Evolutionary conservation across 1,140 invertebrate genomes (phyloP).

Genomic region (Bombus fervidus): DNA sequence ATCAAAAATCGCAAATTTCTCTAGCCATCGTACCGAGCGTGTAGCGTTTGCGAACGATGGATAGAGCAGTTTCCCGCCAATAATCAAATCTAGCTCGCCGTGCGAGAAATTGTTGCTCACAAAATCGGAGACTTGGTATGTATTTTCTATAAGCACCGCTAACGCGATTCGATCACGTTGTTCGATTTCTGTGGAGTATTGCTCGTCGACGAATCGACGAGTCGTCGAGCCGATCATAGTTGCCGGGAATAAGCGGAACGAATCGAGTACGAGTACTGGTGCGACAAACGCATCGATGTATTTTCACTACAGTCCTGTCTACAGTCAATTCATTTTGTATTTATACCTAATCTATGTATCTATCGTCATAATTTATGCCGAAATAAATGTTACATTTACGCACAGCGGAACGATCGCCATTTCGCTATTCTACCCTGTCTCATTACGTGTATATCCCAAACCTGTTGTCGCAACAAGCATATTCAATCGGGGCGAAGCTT

Average conservation of each 20-base stretch:
- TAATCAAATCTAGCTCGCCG: background rate
- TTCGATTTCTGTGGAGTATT: background rate
- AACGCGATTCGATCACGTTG: constrained; percentile 20
- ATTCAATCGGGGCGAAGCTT: background rate
- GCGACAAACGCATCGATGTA: constrained; percentile 77
- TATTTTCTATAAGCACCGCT: constrained; percentile 43
- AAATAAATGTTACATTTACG: constrained; percentile 83
- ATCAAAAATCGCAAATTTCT: background rate
- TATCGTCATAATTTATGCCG: constrained; percentile 82
- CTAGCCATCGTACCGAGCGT: background rate
- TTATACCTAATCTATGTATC: constrained; percentile 80
- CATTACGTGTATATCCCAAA: no score
- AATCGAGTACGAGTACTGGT: constrained; percentile 63
- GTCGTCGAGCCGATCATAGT: constrained; percentile 10
- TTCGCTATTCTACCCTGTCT: background rate
- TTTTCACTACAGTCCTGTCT: constrained; percentile 82
- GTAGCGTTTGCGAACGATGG: background rate
- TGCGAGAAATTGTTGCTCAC: constrained; percentile 38
- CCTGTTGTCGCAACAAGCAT: no score
- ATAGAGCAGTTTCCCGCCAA: background rate
- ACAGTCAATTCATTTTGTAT: constrained; percentile 82
- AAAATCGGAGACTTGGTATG: constrained; percentile 28
- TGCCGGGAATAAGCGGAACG: constrained; percentile 63
- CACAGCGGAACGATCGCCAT: constrained; percentile 53
- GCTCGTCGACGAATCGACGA: constrained; percentile 1